Base-by-base conservation (phyloP, 2,113 vertebrate species). In the Paradisaea rubra region DNA sequence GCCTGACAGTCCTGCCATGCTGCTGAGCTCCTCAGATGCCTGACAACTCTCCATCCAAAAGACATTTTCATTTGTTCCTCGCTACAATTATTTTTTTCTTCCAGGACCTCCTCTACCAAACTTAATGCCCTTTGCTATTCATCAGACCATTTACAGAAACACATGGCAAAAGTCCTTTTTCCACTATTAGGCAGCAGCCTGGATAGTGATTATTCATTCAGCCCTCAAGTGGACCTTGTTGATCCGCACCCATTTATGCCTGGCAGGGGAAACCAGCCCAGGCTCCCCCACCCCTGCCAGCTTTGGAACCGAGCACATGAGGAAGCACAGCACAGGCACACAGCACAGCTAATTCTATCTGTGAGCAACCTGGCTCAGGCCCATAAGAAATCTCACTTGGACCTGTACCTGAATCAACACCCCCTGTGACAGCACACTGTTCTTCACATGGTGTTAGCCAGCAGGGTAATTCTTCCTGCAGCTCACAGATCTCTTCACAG, bases 361-460 rank as follows among this genome's bases (percentile, higher is more conserved):
- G 45, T 30, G 60, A 41, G 10, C 21, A 16, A 8, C 18, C 14
- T 30, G 52, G 22, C 21, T 72, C 18, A 41, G 35, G 63, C 14
- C 44, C 0, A 0, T 14, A 27, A 8, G 23, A 54, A 37, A 8
- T 31, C 9, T 31, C 49, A 11, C 20, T 8, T 27, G 63, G 42
- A 45, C 15, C 47, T 57, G 16, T 7, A n/a, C 47, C 56, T 15
- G 12, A 44, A 14, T 9, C 31, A 57, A 11, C 42, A n/a, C 0
- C 15, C 12, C 13, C 39, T 42, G 37, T 9, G 50, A 21, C 0
- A 44, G 37, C 2, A 7, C 39, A 5, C 7, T 47, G 20, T 9
- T 47, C 49, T 74, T 15, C 23, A 6, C 1, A 0, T 1, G 33
- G 56, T 2, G 3, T 21, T 6, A 18, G 41, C 44, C 11, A 4